Base-by-base conservation (phyloP, 2,888 invertebrate genomes). In the Drosophila colorata region DNA sequence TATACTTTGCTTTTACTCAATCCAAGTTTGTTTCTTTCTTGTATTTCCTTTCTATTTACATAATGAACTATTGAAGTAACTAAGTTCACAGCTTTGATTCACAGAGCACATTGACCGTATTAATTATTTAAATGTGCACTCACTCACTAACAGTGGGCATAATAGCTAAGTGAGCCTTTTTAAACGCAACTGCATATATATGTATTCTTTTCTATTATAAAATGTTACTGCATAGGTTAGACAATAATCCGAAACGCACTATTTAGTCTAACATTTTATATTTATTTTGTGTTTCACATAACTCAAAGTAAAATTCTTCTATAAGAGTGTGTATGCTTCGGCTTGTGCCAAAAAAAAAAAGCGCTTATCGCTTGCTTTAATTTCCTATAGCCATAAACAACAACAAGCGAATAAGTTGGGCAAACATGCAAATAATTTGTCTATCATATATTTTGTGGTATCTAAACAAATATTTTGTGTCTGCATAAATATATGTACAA, bases 31-130 rank as follows among this genome's bases (percentile, higher is more conserved):
- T 11, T 28, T 18, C 25, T 33, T 8, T 23, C 0, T 13, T 16
- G 18, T 5, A 9, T 20, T 25, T 18, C 9, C 40, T n/a, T 14
- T 7, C 14, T 33, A 33, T 70, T 59, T 56, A 2, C 71, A 65
- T 40, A 49, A 33, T 59, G 44, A 70, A 78, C 61, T 68, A 51
- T 43, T 44, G 33, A 28, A 46, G 48, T 53, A 56, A 72, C 40
- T 41, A 7, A 56, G 61, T 38, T 46, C 60, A 28, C 31, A 59
- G 40, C 56, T 51, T 13, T 20, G 55, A 18, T 16, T 56, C 23
- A 46, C 40, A 60, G 40, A 31, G 78, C 68, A 48, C 84, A 67
- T 87, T 81, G 73, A 77, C 73, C 74, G 49, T 44, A 49, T 65
- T 43, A 76, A 72, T 80, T 68, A 76, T 49, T 69, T 64, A 60